Evolutionary conservation across 2,888 invertebrate species (phyloP).

Genomic region (Parnassius apollo): DNA sequence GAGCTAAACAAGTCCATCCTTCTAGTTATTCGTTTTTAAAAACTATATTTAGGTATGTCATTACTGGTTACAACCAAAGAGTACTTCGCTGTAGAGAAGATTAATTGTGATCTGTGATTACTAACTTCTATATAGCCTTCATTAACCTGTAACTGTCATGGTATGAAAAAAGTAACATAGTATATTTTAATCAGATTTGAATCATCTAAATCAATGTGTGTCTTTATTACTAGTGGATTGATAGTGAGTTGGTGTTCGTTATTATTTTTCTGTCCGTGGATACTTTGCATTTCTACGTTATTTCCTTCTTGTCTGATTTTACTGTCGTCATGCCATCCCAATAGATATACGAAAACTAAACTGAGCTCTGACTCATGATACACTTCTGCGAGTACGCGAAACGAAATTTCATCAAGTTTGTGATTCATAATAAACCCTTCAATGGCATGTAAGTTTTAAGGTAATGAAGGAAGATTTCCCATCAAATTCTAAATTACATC

Average conservation of each 20-base stretch:
- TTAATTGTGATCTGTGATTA: too few relatives aligned
- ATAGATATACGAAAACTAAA: background rate
- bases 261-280: constrained; percentile 26
- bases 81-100: background rate
- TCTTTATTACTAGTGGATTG: constrained; percentile 15
- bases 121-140: too few relatives aligned
- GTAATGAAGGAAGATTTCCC: background rate
- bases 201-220: constrained; percentile 21
- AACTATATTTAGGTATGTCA: background rate
- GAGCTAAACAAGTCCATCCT: background rate
- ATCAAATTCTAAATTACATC: background rate
- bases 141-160: too few relatives aligned
- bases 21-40: background rate
- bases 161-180: background rate
- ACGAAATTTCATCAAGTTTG: background rate
- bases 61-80: background rate
- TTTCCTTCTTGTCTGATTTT: constrained; percentile 17
- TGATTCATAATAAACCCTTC: background rate
- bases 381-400: background rate
- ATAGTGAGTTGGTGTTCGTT: constrained; percentile 18
- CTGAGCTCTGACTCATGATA: background rate
- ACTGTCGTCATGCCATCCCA: background rate
- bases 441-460: background rate
- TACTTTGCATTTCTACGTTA: constrained; percentile 17
- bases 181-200: background rate